Evolutionary conservation across 2,113 vertebrate genomes (phyloP).

Genomic region (Chlamydotis undulata): DNA sequence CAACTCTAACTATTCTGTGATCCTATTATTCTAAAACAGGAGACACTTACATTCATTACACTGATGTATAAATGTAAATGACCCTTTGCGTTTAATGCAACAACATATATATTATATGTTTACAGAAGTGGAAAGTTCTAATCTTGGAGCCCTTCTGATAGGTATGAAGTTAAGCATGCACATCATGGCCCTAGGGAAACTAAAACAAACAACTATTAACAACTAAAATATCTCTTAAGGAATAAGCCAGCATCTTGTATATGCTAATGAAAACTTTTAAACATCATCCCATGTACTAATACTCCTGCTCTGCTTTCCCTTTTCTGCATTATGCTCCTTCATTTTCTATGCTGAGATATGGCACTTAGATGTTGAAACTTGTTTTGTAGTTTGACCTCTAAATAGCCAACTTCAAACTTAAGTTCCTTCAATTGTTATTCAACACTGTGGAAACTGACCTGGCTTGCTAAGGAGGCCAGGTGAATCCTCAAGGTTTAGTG

Average conservation of each 20-base stretch:
- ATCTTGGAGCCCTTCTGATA: background rate
- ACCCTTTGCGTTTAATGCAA: background rate
- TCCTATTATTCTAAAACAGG: background rate
- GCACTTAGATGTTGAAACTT: constrained; percentile 42
- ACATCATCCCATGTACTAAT: background rate
- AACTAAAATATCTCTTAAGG: background rate
- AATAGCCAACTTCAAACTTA: constrained; percentile 71
- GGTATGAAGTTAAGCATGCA: background rate
- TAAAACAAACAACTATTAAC: background rate
- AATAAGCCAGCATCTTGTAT: background rate
- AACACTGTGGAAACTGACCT: constrained; percentile 66
- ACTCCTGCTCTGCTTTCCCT: background rate
- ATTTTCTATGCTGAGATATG: background rate
- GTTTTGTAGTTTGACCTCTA: constrained; percentile 62
- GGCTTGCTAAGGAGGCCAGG: constrained; percentile 74
- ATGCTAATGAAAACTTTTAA: background rate
- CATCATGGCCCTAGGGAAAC: background rate
- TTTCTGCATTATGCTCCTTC: background rate
- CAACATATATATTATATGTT: background rate
- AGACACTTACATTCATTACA: background rate
- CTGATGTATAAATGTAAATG: background rate
- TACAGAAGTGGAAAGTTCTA: background rate
- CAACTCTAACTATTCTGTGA: no score
- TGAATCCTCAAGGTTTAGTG: constrained; percentile 77
- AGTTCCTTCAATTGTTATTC: constrained; percentile 67